Evolutionary conservation across 2,113 vertebrate genomes (phyloP).

Genomic region (Catharus bicknelli): DNA sequence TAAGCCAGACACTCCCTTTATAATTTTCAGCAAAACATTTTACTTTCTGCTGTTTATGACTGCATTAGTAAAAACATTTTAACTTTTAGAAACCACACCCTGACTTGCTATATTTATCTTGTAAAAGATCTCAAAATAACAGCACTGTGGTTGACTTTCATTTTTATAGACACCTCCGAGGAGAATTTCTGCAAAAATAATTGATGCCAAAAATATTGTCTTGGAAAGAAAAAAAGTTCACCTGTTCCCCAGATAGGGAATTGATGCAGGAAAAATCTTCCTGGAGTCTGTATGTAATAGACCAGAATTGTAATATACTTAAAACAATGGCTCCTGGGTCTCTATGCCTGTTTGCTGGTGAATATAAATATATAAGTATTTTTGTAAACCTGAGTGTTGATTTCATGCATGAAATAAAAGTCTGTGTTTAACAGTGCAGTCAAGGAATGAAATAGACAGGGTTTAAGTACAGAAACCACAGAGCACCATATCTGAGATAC

Average conservation of each 20-base stretch:
- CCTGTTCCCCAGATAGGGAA: not conserved
- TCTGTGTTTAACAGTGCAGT: not conserved
- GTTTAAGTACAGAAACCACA: not conserved
- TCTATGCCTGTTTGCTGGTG: not conserved
- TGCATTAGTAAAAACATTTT: slow-evolving; percentile 55
- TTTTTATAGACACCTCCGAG: slow-evolving; percentile 48
- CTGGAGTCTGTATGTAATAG: not conserved
- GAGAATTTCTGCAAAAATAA: slow-evolving; percentile 50
- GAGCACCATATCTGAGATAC: not conserved
- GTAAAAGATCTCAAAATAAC: slow-evolving; percentile 73
- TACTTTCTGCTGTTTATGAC: slow-evolving; percentile 60
- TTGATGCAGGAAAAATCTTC: not conserved
- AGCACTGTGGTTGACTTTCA: slow-evolving; percentile 69
- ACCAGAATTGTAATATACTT: not conserved
- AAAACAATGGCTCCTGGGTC: not conserved
- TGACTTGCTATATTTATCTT: slow-evolving; percentile 73
- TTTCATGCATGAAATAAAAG: not conserved
- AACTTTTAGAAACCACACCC: slow-evolving; percentile 74
- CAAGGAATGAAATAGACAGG: not conserved
- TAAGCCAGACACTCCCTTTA: not conserved
- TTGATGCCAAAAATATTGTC: not conserved
- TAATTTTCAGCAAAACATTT: slow-evolving; percentile 52
- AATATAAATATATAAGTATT: not conserved
- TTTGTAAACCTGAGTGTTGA: not conserved
- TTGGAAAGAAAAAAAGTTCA: not conserved